Conservation (phyloP, 2,113 vertebrate species). For the Nesoenas mayeri region DNA sequence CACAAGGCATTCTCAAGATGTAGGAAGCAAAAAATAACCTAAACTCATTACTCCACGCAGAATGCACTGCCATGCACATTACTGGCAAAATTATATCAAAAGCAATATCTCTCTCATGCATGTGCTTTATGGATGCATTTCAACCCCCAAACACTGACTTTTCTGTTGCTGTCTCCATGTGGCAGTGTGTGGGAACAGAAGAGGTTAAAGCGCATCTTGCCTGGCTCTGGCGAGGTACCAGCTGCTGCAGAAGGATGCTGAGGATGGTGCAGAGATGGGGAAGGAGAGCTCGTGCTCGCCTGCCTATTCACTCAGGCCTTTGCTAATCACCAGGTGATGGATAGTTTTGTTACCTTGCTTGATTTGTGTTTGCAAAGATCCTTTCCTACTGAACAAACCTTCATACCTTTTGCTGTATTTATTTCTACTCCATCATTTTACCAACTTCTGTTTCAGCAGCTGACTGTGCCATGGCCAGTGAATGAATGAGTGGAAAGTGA, state of each 20-base stretch:
- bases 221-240: neutral
- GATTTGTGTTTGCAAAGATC: neutral
- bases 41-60: neutral
- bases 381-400: neutral
- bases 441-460: neutral
- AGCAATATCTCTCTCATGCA: neutral
- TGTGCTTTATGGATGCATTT: neutral
- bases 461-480: neutral
- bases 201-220: neutral
- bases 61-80: rapidly evolving
- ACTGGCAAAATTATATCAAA: neutral
- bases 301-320: rapidly evolving
- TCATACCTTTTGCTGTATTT: neutral
- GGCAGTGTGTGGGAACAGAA: neutral
- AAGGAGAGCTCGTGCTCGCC: rapidly evolving
- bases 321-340: neutral
- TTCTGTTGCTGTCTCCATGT: rapidly evolving
- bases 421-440: neutral
- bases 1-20: neutral
- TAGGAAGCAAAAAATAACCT: neutral
- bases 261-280: neutral
- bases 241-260: neutral
- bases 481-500: neutral
- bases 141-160: too few relatives aligned
- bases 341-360: neutral